These are phyloP conservation scores for Echinometra lucunter DNA, from an alignment of 53 echinoderm and acorn worm genomes.

Conservation along the genomic window DNA sequence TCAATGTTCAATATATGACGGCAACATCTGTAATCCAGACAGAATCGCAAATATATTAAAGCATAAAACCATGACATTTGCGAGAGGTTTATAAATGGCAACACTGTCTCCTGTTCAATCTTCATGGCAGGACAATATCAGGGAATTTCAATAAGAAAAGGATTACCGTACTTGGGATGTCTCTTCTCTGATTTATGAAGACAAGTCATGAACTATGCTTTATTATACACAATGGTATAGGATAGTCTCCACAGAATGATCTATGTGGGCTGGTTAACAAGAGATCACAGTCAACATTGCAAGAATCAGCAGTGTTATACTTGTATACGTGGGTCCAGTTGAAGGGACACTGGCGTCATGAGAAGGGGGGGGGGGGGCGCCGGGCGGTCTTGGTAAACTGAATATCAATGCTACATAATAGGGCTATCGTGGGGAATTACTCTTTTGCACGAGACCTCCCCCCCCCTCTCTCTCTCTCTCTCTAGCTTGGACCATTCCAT, in stretches of 20 bases:
- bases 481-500: too few relatives aligned
- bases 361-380: too few relatives aligned
- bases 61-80: neutral
- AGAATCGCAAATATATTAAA: neutral
- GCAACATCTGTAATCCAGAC: neutral
- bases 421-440: too few relatives aligned
- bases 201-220: neutral
- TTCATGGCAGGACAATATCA: neutral
- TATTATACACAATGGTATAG: neutral
- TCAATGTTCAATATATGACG: too few relatives aligned
- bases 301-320: too few relatives aligned
- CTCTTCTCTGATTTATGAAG: neutral
- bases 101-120: neutral
- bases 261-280: neutral
- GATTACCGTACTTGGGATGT: neutral
- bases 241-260: neutral
- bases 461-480: neutral
- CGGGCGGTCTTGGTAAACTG: too few relatives aligned
- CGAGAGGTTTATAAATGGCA: constrained; percentile 7
- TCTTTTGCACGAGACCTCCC: too few relatives aligned
- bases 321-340: too few relatives aligned
- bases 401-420: too few relatives aligned
- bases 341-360: too few relatives aligned
- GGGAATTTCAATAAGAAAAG: constrained; percentile 1
- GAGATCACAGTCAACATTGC: neutral